Conservation (phyloP, 2,113 vertebrate species). For the Paramormyrops kingsleyae region DNA sequence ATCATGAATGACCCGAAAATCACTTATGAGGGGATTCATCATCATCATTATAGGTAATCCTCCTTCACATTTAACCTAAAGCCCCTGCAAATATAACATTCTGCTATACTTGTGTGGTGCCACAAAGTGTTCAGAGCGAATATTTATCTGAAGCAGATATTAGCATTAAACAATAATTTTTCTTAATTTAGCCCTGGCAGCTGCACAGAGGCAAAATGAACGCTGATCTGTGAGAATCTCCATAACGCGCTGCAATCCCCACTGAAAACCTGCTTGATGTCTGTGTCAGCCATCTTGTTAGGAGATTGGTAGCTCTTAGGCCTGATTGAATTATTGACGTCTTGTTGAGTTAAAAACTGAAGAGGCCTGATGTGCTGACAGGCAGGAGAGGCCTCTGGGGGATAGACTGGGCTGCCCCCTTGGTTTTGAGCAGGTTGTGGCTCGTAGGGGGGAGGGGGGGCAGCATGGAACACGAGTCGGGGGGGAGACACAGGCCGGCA, state of each 20-base stretch:
- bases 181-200: conserved; percentile 9
- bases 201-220: background rate
- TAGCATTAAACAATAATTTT: conserved; percentile 8
- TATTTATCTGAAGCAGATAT: background rate
- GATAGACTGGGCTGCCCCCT: background rate
- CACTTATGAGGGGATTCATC: background rate
- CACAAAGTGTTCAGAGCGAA: background rate
- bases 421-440: background rate
- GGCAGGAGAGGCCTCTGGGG: background rate
- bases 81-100: background rate
- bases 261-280: conserved; percentile 8
- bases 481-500: background rate
- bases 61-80: background rate
- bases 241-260: background rate
- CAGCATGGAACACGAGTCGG: background rate
- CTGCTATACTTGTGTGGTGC: background rate
- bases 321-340: conserved; percentile 13
- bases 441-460: background rate
- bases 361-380: background rate
- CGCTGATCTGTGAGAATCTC: background rate
- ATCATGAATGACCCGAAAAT: background rate
- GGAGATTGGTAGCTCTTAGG: background rate
- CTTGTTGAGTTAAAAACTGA: background rate
- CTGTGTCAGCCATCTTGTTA: conserved; percentile 1
- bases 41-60: background rate